Evolutionary conservation across 2,888 invertebrate genomes (phyloP).

Genomic region (Trissolcus japonicus): DNA sequence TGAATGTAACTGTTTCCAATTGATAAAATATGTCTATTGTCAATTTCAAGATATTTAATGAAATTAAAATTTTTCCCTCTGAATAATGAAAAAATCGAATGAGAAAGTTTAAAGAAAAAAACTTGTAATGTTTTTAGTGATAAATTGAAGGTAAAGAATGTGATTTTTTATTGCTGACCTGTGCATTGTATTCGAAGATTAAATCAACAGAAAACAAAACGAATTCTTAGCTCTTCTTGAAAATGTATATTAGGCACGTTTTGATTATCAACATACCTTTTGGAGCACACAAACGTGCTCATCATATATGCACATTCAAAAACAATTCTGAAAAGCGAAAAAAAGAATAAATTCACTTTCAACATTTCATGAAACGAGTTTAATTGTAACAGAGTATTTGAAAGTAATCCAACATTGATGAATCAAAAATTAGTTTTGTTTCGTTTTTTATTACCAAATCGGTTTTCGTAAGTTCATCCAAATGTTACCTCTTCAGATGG

Average conservation of each 20-base stretch:
- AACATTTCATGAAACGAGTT: too few relatives aligned
- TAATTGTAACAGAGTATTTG: too few relatives aligned
- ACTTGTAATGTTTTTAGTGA: background rate
- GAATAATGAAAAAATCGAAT: too few relatives aligned
- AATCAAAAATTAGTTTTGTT: background rate
- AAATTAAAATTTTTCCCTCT: too few relatives aligned
- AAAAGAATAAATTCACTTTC: background rate
- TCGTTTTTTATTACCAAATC: too few relatives aligned
- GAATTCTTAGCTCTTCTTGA: background rate
- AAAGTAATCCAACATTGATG: background rate
- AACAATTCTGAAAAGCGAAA: constrained; percentile 9
- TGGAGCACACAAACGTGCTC: constrained; percentile 21
- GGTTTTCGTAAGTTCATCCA: too few relatives aligned
- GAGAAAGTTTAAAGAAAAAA: background rate
- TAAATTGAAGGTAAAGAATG: too few relatives aligned
- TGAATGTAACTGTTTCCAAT: constrained; percentile 1
- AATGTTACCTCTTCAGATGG: too few relatives aligned
- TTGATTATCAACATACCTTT: constrained; percentile 21
- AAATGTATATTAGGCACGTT: constrained; percentile 23
- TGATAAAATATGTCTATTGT: background rate
- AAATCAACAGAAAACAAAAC: background rate
- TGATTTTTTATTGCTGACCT: too few relatives aligned
- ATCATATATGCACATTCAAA: constrained; percentile 10
- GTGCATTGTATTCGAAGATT: too few relatives aligned
- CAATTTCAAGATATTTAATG: background rate